Conservation (phyloP, 2,113 vertebrate species). For the Ramphastos sulfuratus region DNA sequence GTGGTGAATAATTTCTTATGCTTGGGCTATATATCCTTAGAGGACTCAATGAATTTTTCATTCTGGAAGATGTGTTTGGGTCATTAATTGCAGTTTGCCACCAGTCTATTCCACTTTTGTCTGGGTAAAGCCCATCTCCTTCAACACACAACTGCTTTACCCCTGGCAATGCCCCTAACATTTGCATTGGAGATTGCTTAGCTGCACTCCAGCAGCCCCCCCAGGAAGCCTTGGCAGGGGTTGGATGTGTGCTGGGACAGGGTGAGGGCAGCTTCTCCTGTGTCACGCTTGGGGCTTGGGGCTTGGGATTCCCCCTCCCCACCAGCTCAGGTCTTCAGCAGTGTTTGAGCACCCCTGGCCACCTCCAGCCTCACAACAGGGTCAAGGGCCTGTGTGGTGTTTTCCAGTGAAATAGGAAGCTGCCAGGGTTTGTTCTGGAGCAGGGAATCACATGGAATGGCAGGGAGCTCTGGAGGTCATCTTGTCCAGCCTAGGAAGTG, state of each 20-base stretch:
- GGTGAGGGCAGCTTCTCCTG: neutral
- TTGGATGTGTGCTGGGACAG: neutral
- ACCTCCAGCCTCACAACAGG: neutral
- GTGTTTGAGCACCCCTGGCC: neutral
- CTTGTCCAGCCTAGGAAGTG: neutral
- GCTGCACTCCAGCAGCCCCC: constrained; percentile 30
- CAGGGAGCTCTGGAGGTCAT: neutral
- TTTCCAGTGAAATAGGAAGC: neutral
- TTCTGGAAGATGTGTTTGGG: constrained; percentile 86
- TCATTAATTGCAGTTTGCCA: constrained; percentile 92
- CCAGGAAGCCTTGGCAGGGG: constrained; percentile 1
- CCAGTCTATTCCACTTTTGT: constrained; percentile 86
- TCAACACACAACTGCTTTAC: constrained; percentile 65
- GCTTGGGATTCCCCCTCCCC: neutral
- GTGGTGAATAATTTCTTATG: constrained; percentile 88
- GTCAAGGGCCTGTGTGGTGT: accelerated
- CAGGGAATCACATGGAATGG: neutral
- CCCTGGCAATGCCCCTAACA: constrained; percentile 58
- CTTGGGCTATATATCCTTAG: constrained; percentile 76
- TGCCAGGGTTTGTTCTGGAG: neutral
- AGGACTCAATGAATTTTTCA: constrained; percentile 87
- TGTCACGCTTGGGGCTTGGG: neutral
- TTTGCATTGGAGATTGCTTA: constrained; percentile 69
- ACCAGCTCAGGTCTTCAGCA: accelerated
- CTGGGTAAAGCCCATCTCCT: constrained; percentile 83